Percentiles rank a stretch among this genome's conserved stretches.
These are phyloP conservation scores for silkworm (Bombyx mori) DNA, from an alignment of 1,140 invertebrate species.

Conservation along the genomic window DNA sequence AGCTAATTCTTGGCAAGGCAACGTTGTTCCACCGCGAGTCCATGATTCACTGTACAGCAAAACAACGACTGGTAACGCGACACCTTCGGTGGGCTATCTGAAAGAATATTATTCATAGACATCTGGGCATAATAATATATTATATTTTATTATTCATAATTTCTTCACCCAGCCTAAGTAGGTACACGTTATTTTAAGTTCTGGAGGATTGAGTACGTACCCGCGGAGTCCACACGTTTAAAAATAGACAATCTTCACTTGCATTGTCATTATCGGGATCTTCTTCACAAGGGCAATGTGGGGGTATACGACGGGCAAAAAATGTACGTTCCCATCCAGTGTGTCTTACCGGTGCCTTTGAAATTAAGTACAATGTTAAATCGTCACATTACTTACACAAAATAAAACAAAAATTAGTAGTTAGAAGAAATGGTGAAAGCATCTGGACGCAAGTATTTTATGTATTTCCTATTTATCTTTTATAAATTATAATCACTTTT, in stretches of 20 bases:
- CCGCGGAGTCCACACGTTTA: conserved; percentile 61
- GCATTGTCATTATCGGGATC: conserved; percentile 29
- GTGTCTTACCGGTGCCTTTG: conserved; percentile 51
- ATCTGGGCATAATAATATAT: no score
- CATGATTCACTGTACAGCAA: conserved; percentile 73
- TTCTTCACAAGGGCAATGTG: conserved; percentile 41
- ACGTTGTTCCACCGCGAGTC: conserved; percentile 35
- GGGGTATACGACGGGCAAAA: conserved; percentile 51
- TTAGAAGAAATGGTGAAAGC: no score
- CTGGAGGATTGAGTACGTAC: conserved; percentile 17
- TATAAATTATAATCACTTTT: not conserved
- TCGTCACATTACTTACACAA: no score
- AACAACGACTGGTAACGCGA: conserved; percentile 73
- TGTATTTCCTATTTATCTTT: no score
- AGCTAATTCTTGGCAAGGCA: conserved; percentile 77
- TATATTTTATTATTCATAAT: no score
- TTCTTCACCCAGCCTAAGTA: no score
- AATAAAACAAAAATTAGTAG: no score
- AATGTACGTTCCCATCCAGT: conserved; percentile 51
- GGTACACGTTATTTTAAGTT: no score
- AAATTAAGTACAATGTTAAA: not conserved
- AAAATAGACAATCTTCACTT: conserved; percentile 58
- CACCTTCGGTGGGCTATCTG: conserved; percentile 67
- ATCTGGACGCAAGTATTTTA: no score
- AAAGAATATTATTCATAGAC: not conserved